phyloP scores from a whole-genome alignment of 2,888 invertebrate species.

The Drosophila cognata region DNA sequence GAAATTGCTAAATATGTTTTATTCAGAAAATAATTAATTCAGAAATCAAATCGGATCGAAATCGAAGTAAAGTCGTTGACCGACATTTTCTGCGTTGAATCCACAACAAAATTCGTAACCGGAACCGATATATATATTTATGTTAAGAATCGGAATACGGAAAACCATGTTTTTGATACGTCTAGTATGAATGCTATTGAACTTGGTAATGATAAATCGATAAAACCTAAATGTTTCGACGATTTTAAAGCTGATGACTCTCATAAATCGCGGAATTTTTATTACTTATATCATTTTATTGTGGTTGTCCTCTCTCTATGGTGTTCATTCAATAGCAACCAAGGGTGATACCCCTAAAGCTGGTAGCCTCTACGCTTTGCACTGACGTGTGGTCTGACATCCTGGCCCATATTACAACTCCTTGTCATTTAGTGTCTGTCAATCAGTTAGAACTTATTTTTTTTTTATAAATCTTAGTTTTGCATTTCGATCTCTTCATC shows the following conservation, averaged over 20 bases:
- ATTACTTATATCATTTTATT: background rate
- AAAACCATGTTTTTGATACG: background rate
- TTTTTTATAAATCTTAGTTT: background rate
- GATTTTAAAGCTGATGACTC: background rate
- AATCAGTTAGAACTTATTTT: background rate
- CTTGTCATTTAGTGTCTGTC: background rate
- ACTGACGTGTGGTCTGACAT: background rate
- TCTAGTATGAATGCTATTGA: background rate
- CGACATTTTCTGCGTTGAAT: background rate
- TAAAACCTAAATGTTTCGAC: background rate
- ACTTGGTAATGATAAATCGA: background rate
- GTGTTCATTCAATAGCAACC: background rate
- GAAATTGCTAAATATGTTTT: slow-evolving; percentile 2
- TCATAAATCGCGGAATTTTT: background rate
- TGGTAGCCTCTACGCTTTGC: background rate
- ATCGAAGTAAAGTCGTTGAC: background rate
- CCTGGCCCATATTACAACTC: background rate
- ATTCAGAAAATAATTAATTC: background rate
- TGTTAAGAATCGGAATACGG: background rate
- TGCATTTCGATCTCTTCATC: background rate
- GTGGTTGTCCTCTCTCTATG: background rate
- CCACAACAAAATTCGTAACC: background rate
- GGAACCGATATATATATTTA: background rate
- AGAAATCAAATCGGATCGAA: background rate
- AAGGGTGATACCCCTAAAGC: background rate